These are phyloP conservation scores for Penelope pileata DNA, from an alignment of 2,113 vertebrate species.

Conservation along the genomic window DNA sequence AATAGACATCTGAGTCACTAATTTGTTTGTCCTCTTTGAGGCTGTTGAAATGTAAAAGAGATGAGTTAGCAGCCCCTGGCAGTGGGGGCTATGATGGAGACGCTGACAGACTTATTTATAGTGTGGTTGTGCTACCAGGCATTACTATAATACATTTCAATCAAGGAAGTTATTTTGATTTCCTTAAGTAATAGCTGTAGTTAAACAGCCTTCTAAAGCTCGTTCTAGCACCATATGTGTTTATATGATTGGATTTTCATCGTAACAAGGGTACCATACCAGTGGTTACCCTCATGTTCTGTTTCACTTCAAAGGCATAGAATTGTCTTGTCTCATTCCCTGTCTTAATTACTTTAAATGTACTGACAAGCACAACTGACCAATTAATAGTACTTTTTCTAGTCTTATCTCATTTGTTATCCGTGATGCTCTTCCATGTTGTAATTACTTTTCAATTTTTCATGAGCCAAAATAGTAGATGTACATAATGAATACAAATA, in stretches of 20 bases:
- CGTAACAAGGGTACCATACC: neutral
- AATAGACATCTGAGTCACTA: slow-evolving; percentile 32
- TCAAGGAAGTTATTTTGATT: neutral
- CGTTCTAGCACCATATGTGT: rapidly evolving
- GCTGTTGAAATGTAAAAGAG: neutral
- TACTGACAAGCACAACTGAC: slow-evolving; percentile 76
- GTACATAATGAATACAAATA: slow-evolving; percentile 77
- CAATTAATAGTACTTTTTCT: slow-evolving; percentile 72
- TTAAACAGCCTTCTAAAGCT: neutral
- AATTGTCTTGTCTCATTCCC: slow-evolving; percentile 53
- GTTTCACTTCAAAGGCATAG: slow-evolving; percentile 30
- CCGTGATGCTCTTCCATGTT: slow-evolving; percentile 56
- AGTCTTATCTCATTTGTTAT: slow-evolving; percentile 72
- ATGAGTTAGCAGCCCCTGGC: slow-evolving; percentile 32
- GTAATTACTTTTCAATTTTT: slow-evolving; percentile 78
- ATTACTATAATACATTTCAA: neutral
- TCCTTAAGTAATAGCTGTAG: neutral
- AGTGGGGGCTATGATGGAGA: neutral
- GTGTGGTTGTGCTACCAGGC: neutral
- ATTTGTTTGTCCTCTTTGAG: slow-evolving; percentile 38
- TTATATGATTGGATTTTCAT: neutral
- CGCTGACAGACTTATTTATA: slow-evolving; percentile 13
- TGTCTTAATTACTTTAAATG: slow-evolving; percentile 71
- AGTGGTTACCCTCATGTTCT: neutral
- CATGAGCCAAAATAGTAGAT: slow-evolving; percentile 73